These are phyloP conservation scores for Sycophila sp. DNA, from an alignment of 1,140 invertebrate genomes.

Conservation along the genomic window DNA sequence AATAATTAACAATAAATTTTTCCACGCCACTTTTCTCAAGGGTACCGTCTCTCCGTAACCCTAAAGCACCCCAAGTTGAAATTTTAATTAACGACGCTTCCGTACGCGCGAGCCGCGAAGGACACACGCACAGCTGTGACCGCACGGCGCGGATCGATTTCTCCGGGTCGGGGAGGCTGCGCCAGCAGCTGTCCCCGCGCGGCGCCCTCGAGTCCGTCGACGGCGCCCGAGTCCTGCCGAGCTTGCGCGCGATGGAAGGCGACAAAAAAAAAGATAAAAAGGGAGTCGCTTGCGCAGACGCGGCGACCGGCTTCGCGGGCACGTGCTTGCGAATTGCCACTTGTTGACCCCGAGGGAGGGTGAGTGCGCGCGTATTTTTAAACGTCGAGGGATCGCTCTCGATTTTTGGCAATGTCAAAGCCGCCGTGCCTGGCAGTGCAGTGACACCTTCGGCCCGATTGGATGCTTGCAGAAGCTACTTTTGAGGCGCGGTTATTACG, in stretches of 20 bases:
- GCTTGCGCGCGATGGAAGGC: background rate
- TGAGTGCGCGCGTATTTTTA: slow-evolving; percentile 31
- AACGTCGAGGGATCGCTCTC: slow-evolving; percentile 1
- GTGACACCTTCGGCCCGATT: background rate
- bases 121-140: no score
- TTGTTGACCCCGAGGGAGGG: slow-evolving; percentile 6
- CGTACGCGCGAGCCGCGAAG: no score
- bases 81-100: no score
- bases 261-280: background rate
- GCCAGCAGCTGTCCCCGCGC: background rate
- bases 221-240: no score
- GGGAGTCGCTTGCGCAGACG: background rate
- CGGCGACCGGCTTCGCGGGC: background rate
- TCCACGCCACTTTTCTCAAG: no score
- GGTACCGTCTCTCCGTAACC: no score
- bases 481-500: background rate
- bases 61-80: no score
- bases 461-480: background rate
- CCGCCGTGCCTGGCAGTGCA: slow-evolving; percentile 3
- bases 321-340: slow-evolving; percentile 20
- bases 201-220: no score
- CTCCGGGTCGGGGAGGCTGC: no score
- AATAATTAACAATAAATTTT: no score
- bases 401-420: slow-evolving; percentile 33
- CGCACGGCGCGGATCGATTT: no score